A percentile compares a stretch with the other conserved stretches of the same genome.
Evolutionary conservation across 2,113 vertebrate species (phyloP).

Genomic region (Lycaon pictus): DNA sequence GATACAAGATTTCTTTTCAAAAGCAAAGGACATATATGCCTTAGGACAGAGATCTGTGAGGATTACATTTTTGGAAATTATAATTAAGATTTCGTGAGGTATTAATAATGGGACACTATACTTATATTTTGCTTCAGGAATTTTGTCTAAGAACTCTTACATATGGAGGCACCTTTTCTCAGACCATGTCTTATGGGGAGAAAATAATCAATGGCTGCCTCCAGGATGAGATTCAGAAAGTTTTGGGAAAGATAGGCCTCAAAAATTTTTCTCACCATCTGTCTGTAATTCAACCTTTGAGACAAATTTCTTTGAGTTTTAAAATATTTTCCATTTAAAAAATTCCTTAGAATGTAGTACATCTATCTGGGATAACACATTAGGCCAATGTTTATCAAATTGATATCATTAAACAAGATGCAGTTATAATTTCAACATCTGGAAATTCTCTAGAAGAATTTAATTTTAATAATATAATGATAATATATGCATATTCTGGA

Average conservation of each 20-base stretch:
- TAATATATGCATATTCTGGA: neutral
- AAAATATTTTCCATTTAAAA: constrained; percentile 2
- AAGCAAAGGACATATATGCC: neutral
- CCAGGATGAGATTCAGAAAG: neutral
- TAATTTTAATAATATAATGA: constrained; percentile 11
- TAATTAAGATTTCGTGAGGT: constrained; percentile 7
- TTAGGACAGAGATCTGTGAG: constrained; percentile 20
- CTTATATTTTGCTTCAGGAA: neutral
- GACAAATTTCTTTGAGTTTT: constrained; percentile 40
- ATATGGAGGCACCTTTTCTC: neutral
- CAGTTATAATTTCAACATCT: neutral
- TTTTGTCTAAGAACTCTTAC: constrained; percentile 21
- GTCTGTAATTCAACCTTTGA: constrained; percentile 33
- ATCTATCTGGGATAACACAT: neutral
- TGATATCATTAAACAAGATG: neutral
- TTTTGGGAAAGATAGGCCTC: neutral
- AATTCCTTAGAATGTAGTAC: neutral
- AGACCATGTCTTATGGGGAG: neutral
- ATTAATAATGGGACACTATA: neutral
- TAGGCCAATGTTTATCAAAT: neutral
- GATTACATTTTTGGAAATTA: constrained; percentile 15
- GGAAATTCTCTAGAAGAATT: neutral
- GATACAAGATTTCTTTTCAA: neutral
- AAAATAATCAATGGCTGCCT: neutral
- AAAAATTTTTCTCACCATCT: constrained; percentile 46